Base-by-base conservation (phyloP, 2,113 vertebrate genomes). In the Hiodon alosoides region DNA sequence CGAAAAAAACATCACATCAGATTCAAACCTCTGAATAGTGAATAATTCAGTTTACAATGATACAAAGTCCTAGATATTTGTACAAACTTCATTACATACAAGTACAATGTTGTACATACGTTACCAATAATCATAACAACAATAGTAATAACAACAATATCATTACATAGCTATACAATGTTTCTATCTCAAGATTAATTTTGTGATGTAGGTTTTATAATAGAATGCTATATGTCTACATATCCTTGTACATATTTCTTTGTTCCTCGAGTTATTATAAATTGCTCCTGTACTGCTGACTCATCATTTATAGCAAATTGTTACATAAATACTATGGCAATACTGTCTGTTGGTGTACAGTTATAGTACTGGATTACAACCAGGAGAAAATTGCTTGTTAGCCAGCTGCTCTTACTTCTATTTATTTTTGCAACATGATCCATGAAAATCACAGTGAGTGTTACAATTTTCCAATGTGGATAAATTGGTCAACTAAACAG, bases 41-140 rank as follows among this genome's bases (percentile, higher is more conserved):
- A 71, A 51, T 78, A 52, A 67, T n/a, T 58, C 58, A 71, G 31
- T 71, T 71, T 69, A 57, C 55, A 66, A 61, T 54, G 72, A 64
- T 67, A 76, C 73, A 68, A 31, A 68, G 54, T 70, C 16, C 73
- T 55, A 71, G 75, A 69, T 69, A 76, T 64, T 69, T 31, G 52
- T 59, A 76, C 70, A 76, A 60, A 72, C 58, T 53, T 66, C 60
- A 72, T 77, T 76, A 68, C 61, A 58, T 72, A 75, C 62, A 72
- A 62, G 31, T 72, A 76, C 69, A 73, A 62, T 72, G 65, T 67
- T 75, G 72, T 75, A 79, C 62, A 73, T 69, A 69, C 73, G 69
- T 69, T 77, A 67, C 68, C 69, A 72, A 59, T 66, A 72, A 59
- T 51, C 58, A 71, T 70, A 68, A 76, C 67, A 60, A 72, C 31